These are phyloP conservation scores for Chitala chitala DNA, from an alignment of 2,113 vertebrate species.

Conservation along the genomic window DNA sequence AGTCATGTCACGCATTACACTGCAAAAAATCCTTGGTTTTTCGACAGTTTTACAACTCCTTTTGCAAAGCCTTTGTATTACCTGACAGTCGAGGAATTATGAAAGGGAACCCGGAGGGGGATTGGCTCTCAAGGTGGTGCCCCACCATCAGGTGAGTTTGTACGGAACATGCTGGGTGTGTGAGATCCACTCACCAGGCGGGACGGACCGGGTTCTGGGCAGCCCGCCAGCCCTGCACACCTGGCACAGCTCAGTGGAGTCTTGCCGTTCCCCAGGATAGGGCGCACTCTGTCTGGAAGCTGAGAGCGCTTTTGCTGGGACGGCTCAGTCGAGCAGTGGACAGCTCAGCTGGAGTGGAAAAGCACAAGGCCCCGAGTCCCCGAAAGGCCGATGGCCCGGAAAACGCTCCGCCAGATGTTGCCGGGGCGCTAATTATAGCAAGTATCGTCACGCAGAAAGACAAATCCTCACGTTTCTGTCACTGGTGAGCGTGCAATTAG, in stretches of 20 bases:
- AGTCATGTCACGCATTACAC: no score
- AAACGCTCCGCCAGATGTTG: constrained; percentile 64
- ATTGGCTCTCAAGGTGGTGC: no score
- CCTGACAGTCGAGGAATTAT: no score
- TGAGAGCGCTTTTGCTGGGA: constrained; percentile 31
- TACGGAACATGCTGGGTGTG: no score
- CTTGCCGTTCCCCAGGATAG: constrained; percentile 16
- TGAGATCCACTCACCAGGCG: no score
- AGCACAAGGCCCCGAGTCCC: constrained; percentile 38
- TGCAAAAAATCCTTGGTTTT: no score
- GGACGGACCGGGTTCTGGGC: no score
- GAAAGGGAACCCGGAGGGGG: no score
- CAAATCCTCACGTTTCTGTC: constrained; percentile 61
- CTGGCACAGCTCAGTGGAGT: constrained; percentile 16
- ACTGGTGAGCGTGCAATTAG: constrained; percentile 61
- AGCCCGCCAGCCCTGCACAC: neutral
- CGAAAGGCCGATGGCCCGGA: constrained; percentile 50
- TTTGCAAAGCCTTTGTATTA: no score
- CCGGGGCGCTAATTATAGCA: constrained; percentile 61
- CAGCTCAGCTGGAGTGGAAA: constrained; percentile 42
- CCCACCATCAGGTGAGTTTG: no score
- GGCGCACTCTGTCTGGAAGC: constrained; percentile 40
- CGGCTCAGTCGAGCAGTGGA: constrained; percentile 46
- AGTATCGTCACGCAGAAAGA: constrained; percentile 51
- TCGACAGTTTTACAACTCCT: neutral